phyloP scores from a whole-genome alignment of 2,797 vertebrate species.

The Falco columbarius region DNA sequence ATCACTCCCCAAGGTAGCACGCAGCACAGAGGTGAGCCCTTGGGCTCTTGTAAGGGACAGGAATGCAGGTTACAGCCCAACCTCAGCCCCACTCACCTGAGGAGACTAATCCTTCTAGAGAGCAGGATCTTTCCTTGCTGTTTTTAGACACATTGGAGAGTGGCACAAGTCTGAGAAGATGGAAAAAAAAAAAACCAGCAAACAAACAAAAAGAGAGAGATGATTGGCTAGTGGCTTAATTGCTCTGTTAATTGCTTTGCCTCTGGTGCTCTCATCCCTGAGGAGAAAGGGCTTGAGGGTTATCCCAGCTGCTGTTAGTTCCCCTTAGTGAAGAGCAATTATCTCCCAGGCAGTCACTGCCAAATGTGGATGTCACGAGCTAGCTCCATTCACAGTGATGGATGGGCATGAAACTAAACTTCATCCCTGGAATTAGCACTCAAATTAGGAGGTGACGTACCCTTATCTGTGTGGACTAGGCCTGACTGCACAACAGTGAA shows the following conservation, averaged over 20 bases:
- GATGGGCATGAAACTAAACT: background rate
- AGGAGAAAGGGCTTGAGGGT: conserved; percentile 28
- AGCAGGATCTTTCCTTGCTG: background rate
- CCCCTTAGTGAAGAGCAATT: conserved; percentile 19
- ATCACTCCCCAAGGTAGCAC: background rate
- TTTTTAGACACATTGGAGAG: background rate
- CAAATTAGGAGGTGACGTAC: background rate
- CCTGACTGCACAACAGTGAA: background rate
- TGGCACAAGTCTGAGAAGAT: background rate
- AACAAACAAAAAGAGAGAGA: background rate
- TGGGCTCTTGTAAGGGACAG: background rate
- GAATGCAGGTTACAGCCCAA: background rate
- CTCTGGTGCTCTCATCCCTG: conserved; percentile 24
- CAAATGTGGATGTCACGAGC: conserved; percentile 7
- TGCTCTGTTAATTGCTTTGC: conserved; percentile 61
- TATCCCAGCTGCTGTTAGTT: background rate
- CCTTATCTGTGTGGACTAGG: background rate
- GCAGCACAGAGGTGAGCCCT: background rate
- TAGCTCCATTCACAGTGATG: conserved; percentile 16
- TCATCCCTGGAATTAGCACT: background rate
- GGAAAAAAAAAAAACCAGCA: background rate
- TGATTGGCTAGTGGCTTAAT: conserved; percentile 18
- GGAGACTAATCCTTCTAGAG: background rate
- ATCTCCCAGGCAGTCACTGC: background rate
- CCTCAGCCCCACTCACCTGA: background rate